Evolutionary conservation across 1,140 invertebrate genomes (phyloP).

Genomic region (Trypoxylus dichotomus): DNA sequence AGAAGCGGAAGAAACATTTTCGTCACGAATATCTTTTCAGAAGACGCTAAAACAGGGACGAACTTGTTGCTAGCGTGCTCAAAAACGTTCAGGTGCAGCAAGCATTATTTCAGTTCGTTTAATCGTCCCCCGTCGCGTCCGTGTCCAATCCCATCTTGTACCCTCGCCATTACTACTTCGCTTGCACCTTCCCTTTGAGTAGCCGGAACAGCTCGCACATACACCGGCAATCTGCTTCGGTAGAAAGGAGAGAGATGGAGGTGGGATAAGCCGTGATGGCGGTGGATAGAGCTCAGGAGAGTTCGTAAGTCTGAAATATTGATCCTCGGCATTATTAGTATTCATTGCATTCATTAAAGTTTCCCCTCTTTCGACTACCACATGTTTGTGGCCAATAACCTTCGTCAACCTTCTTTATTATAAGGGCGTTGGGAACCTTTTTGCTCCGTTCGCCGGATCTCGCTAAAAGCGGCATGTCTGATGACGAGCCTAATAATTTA

Average conservation of each 20-base stretch:
- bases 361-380: neutral
- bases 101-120: neutral
- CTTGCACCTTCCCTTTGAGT: too few species aligned
- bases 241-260: too few species aligned
- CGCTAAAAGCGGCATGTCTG: neutral
- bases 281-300: neutral
- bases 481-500: neutral
- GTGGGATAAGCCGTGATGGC: neutral
- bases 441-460: neutral
- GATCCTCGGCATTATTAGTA: neutral
- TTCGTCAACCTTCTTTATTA: neutral
- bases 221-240: too few species aligned
- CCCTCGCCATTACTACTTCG: too few species aligned
- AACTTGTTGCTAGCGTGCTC: neutral
- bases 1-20: neutral
- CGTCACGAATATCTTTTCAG: neutral
- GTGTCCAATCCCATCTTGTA: too few species aligned
- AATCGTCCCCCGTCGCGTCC: neutral
- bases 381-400: conserved; percentile 1
- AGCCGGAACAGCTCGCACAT: too few species aligned
- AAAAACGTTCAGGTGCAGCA: neutral
- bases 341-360: conserved; percentile 7
- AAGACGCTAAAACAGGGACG: neutral
- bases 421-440: neutral
- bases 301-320: neutral